Percentiles rank a stretch among this genome's conserved stretches.
Conservation (phyloP, 2,113 vertebrate genomes). For the Cyphomyrus plagiostoma region DNA sequence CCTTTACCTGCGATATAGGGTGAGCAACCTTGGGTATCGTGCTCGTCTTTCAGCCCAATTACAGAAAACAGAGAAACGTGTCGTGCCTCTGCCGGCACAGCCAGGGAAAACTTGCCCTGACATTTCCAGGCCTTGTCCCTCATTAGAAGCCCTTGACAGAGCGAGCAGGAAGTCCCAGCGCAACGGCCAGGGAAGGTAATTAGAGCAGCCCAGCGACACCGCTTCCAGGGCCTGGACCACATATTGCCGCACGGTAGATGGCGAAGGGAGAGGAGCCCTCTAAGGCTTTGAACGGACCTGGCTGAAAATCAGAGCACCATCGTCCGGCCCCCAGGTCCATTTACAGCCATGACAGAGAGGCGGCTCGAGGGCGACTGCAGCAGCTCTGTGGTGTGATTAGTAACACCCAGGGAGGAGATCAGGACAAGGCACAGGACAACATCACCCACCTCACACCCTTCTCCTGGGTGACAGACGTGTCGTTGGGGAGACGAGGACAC, state of each 20-base stretch:
- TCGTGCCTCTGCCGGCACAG: not conserved
- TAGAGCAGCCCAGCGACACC: not conserved
- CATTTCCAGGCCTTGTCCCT: slow-evolving; percentile 7
- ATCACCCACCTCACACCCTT: not conserved
- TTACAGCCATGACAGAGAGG: not conserved
- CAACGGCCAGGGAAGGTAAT: not conserved
- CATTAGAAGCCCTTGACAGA: not conserved
- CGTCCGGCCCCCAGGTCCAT: not conserved
- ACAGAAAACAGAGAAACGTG: not conserved
- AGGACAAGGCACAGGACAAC: not conserved
- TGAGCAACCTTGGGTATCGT: not conserved
- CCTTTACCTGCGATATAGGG: not conserved
- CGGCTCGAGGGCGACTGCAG: not conserved
- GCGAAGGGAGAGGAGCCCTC: not conserved
- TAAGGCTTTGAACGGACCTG: not conserved
- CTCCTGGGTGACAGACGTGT: not conserved
- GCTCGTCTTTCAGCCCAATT: not conserved
- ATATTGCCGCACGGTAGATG: not conserved
- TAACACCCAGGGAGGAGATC: not conserved
- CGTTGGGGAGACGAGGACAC: not conserved
- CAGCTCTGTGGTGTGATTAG: not conserved
- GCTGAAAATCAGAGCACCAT: not conserved
- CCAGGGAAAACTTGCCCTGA: not conserved
- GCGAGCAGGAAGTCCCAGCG: not conserved
- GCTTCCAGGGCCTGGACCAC: not conserved